Evolutionary conservation across 2,113 vertebrate genomes (phyloP).

Genomic region (Peromyscus maniculatus): DNA sequence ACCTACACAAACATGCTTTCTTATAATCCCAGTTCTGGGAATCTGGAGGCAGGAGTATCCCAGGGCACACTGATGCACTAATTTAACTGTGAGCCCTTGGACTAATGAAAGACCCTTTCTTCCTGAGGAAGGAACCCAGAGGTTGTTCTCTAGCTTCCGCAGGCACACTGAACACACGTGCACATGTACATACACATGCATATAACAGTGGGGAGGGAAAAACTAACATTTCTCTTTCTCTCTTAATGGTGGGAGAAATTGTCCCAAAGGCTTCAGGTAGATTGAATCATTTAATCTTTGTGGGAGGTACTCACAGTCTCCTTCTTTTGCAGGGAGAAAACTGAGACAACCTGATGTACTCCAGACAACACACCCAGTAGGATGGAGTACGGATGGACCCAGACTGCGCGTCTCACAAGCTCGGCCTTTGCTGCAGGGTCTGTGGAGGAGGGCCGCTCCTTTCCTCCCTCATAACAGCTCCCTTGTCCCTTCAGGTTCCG

Average conservation of each 20-base stretch:
- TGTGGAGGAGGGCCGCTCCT: neutral
- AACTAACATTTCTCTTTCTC: neutral
- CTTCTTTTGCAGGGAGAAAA: neutral
- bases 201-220: neutral
- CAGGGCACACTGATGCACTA: too few species aligned
- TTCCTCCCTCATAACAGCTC: neutral
- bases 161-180: neutral
- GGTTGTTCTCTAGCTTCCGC: neutral
- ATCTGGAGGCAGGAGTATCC: too few species aligned
- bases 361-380: neutral
- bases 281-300: neutral
- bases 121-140: neutral
- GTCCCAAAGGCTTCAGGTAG: neutral
- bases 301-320: too few species aligned
- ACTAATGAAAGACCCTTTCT: too few species aligned
- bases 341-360: neutral
- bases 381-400: neutral
- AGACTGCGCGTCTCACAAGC: accelerated
- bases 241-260: neutral
- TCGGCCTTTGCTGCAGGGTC: neutral
- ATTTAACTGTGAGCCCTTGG: neutral
- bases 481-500: conserved; percentile 17
- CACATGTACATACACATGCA: neutral
- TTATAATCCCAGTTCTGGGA: neutral
- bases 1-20: neutral